These are phyloP conservation scores for Metacarcinus magister DNA, from an alignment of 2,888 invertebrate species.

Conservation along the genomic window DNA sequence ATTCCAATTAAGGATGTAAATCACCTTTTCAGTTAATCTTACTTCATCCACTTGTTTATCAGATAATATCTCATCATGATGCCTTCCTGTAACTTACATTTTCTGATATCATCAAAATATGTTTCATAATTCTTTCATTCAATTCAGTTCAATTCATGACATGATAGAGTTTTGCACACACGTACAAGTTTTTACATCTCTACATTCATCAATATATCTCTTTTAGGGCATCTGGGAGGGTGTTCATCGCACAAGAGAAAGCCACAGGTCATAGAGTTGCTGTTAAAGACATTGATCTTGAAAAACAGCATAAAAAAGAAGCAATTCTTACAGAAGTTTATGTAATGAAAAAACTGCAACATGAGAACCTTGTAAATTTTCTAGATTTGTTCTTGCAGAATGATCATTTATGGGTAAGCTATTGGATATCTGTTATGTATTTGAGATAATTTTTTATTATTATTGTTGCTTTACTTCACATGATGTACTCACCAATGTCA, in stretches of 20 bases:
- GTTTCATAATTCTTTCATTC: too few relatives aligned
- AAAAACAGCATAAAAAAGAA: slow-evolving; percentile 97
- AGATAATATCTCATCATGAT: too few relatives aligned
- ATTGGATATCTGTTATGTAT: background rate
- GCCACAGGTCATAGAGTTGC: slow-evolving; percentile 91
- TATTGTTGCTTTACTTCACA: too few relatives aligned
- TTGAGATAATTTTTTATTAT: background rate
- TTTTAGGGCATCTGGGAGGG: slow-evolving; percentile 93
- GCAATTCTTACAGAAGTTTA: slow-evolving; percentile 97
- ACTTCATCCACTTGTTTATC: too few relatives aligned
- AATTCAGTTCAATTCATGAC: too few relatives aligned
- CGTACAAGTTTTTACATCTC: background rate
- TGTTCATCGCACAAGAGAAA: slow-evolving; percentile 93
- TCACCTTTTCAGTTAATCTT: too few relatives aligned
- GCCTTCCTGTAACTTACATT: too few relatives aligned
- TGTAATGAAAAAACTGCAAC: slow-evolving; percentile 95
- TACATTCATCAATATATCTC: background rate
- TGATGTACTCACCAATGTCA: too few relatives aligned
- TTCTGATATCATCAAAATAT: too few relatives aligned
- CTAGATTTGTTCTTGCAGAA: slow-evolving; percentile 95
- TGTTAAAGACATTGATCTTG: slow-evolving; percentile 97
- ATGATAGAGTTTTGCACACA: background rate
- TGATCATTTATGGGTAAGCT: slow-evolving; percentile 93
- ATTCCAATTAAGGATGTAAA: too few relatives aligned
- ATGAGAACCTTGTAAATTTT: slow-evolving; percentile 98